Evolutionary conservation across 1,140 invertebrate genomes (phyloP).

Genomic region (Drosophila willistoni): DNA sequence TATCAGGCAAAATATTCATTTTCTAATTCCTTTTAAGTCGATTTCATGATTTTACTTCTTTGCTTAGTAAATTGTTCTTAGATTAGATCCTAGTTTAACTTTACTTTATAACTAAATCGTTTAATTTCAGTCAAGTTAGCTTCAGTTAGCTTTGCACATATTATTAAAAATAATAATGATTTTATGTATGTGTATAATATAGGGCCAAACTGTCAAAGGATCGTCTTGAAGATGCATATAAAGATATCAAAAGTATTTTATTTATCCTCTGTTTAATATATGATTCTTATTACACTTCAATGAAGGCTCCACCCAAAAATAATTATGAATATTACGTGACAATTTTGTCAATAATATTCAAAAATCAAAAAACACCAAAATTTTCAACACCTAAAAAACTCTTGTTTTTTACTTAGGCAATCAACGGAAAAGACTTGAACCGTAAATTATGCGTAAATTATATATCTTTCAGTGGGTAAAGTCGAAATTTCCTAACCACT

Average conservation of each 20-base stretch:
- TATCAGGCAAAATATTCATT: no score
- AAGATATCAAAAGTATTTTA: slow-evolving; percentile 10
- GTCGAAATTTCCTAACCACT: slow-evolving; percentile 24
- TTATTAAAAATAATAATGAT: no score
- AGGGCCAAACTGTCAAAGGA: background rate
- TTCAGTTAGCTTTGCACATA: no score
- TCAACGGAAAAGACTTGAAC: slow-evolving; percentile 46
- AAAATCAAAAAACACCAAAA: slow-evolving; percentile 23
- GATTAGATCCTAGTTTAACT: no score
- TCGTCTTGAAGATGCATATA: background rate
- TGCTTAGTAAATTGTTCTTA: no score
- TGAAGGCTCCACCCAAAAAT: slow-evolving; percentile 1
- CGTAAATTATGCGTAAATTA: slow-evolving; percentile 51
- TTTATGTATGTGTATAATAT: background rate
- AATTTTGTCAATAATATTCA: slow-evolving; percentile 35
- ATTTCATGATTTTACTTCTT: no score
- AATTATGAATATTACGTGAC: slow-evolving; percentile 37
- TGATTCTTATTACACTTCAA: background rate
- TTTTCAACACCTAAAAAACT: slow-evolving; percentile 41
- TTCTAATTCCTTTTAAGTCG: no score
- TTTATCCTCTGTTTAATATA: slow-evolving; percentile 12
- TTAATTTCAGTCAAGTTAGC: no score
- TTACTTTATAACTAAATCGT: no score
- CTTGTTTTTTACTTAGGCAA: slow-evolving; percentile 31
- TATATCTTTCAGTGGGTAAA: slow-evolving; percentile 10